Evolutionary conservation across 2,888 invertebrate genomes (phyloP), one percentile per base, ranked within the genome.

Genomic region (Elmis aenea): DNA sequence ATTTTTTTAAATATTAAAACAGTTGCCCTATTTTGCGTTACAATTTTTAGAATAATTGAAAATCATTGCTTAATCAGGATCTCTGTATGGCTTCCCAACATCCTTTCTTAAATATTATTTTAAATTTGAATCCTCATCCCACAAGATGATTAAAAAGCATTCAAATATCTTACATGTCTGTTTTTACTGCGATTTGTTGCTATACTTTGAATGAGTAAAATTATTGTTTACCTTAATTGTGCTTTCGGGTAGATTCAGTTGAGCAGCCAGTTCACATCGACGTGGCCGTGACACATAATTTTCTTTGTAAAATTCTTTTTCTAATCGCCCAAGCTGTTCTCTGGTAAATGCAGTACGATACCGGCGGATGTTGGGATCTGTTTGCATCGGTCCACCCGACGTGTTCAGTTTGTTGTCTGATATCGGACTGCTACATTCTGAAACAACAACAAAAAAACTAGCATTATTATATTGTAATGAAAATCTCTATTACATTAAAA

Each of bases 181-280:
- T n/a, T n/a, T n/a, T n/a, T n/a, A n/a, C n/a, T n/a, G n/a, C n/a
- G n/a, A n/a, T n/a, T n/a, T n/a, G n/a, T n/a, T n/a, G n/a, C n/a
- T n/a, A n/a, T n/a, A n/a, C n/a, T n/a, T n/a, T n/a, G n/a, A n/a
- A n/a, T n/a, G n/a, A n/a, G n/a, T n/a, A n/a, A n/a, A n/a, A n/a
- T n/a, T n/a, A n/a, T n/a, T n/a, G n/a, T n/a, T n/a, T 70, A 96
- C 96, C 85, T 99, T 99, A 51, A 99, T 99, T 2, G 97, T 99
- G 14, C 92, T 90, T 67, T 99, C 99, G 0, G 97, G 95, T 5
- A 99, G 74, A 48, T 89, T 87, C 9, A 99, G 73, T 57, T 92
- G 87, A 0, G 90, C 82, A 0, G 99, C 97, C 21, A 99, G 71
- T 66, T 99, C 97, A 62, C 95, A 94, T 45, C 99, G 73, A 38